Conservation (phyloP, 2,797 vertebrate species). For the Dendrocincla tyrannina region DNA sequence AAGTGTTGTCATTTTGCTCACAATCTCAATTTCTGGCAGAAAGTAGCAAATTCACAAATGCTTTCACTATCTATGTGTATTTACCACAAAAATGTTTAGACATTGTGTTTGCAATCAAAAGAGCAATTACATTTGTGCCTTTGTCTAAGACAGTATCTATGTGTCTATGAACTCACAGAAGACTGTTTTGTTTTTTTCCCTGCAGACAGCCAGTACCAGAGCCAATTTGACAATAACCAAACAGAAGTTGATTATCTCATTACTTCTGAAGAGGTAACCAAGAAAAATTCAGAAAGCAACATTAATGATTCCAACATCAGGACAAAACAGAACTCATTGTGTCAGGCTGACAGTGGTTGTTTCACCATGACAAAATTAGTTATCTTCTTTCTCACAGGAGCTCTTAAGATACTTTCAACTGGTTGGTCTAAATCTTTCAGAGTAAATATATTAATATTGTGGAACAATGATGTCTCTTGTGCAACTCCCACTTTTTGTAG, state of each 20-base stretch:
- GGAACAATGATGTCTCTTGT: neutral
- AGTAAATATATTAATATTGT: neutral
- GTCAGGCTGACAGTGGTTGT: neutral
- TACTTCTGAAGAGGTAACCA: constrained; percentile 74
- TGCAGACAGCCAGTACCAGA: constrained; percentile 65
- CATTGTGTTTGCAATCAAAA: neutral
- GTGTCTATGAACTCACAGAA: neutral
- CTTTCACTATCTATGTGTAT: neutral
- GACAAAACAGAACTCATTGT: neutral
- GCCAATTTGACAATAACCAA: constrained; percentile 59
- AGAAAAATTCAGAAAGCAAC: neutral
- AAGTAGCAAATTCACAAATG: neutral
- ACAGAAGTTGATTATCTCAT: constrained; percentile 71
- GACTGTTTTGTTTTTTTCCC: neutral
- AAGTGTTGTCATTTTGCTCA: neutral
- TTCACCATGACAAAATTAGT: neutral
- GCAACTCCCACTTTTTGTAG: neutral
- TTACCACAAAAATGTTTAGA: neutral
- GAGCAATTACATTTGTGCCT: neutral
- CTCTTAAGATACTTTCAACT: neutral
- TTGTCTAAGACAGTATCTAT: neutral
- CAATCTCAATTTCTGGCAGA: neutral
- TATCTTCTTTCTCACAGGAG: neutral
- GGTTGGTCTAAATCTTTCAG: neutral
- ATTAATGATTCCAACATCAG: neutral